A percentile compares a stretch with the other conserved stretches of the same genome.
Conservation (phyloP, 1,140 invertebrate species). For the Drosophila punjabiensis region DNA sequence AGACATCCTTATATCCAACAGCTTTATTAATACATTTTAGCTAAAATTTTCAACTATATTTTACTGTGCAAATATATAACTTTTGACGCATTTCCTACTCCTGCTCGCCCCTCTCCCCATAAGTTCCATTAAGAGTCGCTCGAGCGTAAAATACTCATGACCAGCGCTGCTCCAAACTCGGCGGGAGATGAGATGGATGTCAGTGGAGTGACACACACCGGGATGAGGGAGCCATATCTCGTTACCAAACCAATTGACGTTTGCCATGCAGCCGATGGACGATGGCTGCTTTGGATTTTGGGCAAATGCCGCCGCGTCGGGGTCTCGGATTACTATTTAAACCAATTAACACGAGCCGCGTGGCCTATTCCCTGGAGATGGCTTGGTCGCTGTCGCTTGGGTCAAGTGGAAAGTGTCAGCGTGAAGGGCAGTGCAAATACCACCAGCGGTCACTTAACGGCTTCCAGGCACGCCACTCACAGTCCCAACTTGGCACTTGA, state of each 20-base stretch:
- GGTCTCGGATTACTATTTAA: slow-evolving; percentile 77
- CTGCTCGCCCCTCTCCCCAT: not conserved
- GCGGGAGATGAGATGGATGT: slow-evolving; percentile 17
- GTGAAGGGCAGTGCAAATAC: slow-evolving; percentile 64
- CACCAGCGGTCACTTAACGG: slow-evolving; percentile 59
- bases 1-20: rapidly evolving
- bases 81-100: not conserved
- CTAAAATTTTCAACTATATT: not conserved
- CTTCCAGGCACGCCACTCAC: slow-evolving; percentile 31
- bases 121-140: slow-evolving; percentile 36
- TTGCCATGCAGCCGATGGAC: slow-evolving; percentile 36
- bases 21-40: not conserved
- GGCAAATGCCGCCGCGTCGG: slow-evolving; percentile 35
- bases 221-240: slow-evolving; percentile 34
- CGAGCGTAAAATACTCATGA: slow-evolving; percentile 34
- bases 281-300: slow-evolving; percentile 52
- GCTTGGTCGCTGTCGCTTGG: slow-evolving; percentile 9
- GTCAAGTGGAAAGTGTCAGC: slow-evolving; percentile 46
- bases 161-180: slow-evolving; percentile 11
- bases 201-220: slow-evolving; percentile 3
- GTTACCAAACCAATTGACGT: slow-evolving; percentile 78
- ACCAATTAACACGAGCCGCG: slow-evolving; percentile 71
- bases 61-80: not conserved
- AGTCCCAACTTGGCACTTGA: slow-evolving; percentile 5
- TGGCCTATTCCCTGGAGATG: slow-evolving; percentile 43